Conservation (phyloP, 2,888 invertebrate genomes). For the Polia nebulosa region DNA sequence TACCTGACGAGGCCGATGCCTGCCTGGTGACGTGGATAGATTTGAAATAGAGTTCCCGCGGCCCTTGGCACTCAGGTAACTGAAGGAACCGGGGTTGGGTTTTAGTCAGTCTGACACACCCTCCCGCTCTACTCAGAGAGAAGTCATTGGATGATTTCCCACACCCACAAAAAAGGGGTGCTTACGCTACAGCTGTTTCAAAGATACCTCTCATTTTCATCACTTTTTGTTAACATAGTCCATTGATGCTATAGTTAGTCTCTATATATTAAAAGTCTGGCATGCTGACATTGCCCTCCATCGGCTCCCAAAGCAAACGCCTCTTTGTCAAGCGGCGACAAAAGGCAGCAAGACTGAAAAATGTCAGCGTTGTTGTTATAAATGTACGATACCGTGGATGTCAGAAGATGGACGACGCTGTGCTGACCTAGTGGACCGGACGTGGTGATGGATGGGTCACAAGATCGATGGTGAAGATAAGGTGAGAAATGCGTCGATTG, state of each 20-base stretch:
- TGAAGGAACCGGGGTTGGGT: too few species aligned
- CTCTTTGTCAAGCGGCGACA: conserved; percentile 22
- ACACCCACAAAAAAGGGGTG: too few species aligned
- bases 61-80: too few species aligned
- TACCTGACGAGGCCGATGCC: too few species aligned
- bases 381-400: conserved; percentile 14
- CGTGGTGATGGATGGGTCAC: conserved; percentile 9
- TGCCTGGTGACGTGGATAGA: too few species aligned
- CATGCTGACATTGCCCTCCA: neutral
- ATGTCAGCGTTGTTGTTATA: conserved; percentile 33
- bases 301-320: neutral
- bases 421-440: neutral
- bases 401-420: neutral
- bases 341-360: conserved; percentile 33
- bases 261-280: neutral
- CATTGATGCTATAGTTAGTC: neutral
- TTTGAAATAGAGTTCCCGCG: too few species aligned
- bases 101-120: too few species aligned
- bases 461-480: conserved; percentile 20
- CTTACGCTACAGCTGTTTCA: too few species aligned
- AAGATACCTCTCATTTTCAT: too few species aligned
- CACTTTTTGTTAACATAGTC: too few species aligned
- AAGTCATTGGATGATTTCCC: too few species aligned
- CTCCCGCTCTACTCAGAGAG: too few species aligned
- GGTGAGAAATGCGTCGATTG: conserved; percentile 4